Evolutionary conservation across 2,113 vertebrate genomes (phyloP).

Genomic region (Phainopepla nitens): DNA sequence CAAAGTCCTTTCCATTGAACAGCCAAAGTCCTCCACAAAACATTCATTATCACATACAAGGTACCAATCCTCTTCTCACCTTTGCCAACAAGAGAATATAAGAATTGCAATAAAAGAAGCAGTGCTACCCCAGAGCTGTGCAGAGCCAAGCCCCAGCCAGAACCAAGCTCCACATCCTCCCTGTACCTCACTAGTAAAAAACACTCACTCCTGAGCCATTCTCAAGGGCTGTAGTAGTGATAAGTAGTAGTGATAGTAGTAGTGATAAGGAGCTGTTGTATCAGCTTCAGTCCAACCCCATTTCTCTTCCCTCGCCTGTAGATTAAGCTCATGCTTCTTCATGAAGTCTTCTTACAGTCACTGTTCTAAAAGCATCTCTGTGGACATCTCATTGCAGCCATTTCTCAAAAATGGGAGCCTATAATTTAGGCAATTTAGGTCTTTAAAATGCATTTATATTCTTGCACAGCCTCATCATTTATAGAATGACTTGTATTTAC

Average conservation of each 20-base stretch:
- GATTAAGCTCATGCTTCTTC: not conserved
- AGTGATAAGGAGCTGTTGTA: not conserved
- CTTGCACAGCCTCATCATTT: not conserved
- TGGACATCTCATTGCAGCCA: not conserved
- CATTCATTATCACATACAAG: not conserved
- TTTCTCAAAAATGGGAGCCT: not conserved
- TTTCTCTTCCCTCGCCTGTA: not conserved
- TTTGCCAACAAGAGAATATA: not conserved
- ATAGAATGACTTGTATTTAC: conserved; percentile 30
- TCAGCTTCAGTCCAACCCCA: not conserved
- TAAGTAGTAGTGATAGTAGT: too few relatives aligned
- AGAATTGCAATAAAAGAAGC: not conserved
- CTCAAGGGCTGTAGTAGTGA: not conserved
- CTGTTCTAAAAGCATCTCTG: not conserved
- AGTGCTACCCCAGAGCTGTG: accelerated
- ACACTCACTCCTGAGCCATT: not conserved
- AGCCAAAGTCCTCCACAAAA: not conserved
- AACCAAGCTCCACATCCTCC: not conserved
- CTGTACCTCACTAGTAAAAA: not conserved
- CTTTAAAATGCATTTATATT: conserved; percentile 29
- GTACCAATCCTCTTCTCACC: too few relatives aligned
- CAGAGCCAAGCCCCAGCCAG: not conserved
- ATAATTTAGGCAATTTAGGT: not conserved
- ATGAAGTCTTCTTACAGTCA: not conserved
- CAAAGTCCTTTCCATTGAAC: not conserved